Evolutionary conservation across 2,888 invertebrate genomes (phyloP).

Genomic region (Coelinius sp.): DNA sequence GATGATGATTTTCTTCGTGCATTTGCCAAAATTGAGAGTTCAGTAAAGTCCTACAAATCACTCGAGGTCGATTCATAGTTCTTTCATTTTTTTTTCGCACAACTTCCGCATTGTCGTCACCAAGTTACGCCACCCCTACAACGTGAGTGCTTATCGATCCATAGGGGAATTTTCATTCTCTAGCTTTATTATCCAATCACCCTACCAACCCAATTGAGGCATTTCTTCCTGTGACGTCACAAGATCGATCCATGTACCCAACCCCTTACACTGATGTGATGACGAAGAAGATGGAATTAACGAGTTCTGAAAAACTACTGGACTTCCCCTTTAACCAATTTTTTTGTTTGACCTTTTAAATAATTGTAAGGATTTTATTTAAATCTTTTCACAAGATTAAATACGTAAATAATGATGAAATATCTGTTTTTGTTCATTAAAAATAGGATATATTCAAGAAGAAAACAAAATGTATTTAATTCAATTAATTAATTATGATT

Average conservation of each 20-base stretch:
- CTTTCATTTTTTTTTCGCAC: not conserved
- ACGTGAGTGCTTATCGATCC: conserved; percentile 26
- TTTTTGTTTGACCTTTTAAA: conserved; percentile 2
- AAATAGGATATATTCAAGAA: too few species aligned
- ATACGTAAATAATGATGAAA: not conserved
- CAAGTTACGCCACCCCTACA: not conserved
- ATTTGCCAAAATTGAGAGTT: conserved; percentile 72
- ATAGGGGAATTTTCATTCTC: conserved; percentile 19
- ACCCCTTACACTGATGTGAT: conserved; percentile 4
- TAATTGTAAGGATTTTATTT: not conserved
- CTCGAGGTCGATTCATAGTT: conserved; percentile 44
- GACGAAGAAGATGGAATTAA: conserved; percentile 25
- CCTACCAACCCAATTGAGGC: conserved; percentile 26
- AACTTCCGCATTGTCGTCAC: conserved; percentile 23
- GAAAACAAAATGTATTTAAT: too few species aligned
- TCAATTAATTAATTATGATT: too few species aligned
- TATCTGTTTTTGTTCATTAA: not conserved
- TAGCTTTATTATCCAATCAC: conserved; percentile 31
- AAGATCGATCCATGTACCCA: conserved; percentile 42
- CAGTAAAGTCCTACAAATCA: conserved; percentile 70
- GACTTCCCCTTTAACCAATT: conserved; percentile 22
- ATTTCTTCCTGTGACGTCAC: conserved; percentile 33
- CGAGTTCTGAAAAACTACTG: conserved; percentile 9
- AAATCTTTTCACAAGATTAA: not conserved
- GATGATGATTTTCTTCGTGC: conserved; percentile 71